Base-by-base conservation (phyloP, 23 tunicate genomes). In the Diplosoma virens region DNA sequence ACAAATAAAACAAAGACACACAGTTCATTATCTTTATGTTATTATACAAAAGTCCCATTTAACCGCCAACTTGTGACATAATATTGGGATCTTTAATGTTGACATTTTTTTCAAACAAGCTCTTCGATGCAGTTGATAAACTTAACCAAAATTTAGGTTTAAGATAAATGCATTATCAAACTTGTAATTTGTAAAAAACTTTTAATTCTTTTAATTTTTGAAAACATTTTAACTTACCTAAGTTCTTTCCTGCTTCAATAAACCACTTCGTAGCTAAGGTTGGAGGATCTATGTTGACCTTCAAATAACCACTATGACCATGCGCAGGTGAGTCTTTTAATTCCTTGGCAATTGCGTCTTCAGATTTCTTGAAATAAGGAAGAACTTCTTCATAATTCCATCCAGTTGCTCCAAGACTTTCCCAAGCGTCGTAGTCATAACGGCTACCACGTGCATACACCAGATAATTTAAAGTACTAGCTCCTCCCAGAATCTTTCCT, bases 401-500 rank as follows among this genome's bases (percentile, higher is more conserved):
- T 14, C 87, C 94, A 1, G 18, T 0, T 47, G 94, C 94, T 16
- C 94, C 94, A 25, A 58, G 32, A 0, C 65, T 45, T 73, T 75
- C 78, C 94, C 94, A 87, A 5, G 64, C 33, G 53, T 87, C 82
- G 36, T 24, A 87, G 60, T 87, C 94, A 31, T 75, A 61, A 5
- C 34, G 55, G 34, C 74, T 81, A 9, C 94, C 94, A 21, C 94
- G 37, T 17, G 72, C 65, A 66, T 81, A 87, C 0, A 87, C 73
- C 87, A 87, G 52, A 33, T 36, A 47, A 77, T 87, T 87, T 30
- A 87, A 17, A 9, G 70, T 48, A 32, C 87, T 87, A 16, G 87
- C 81, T 18, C 94, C 94, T 0, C 94, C 94, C 14, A 87, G 48
- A 25, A 75, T 67, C 54, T 87, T 87, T 26, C 94, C 94, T 14